These are phyloP conservation scores for Typhlichthys subterraneus DNA, from an alignment of 2,797 vertebrate species.

Conservation along the genomic window DNA sequence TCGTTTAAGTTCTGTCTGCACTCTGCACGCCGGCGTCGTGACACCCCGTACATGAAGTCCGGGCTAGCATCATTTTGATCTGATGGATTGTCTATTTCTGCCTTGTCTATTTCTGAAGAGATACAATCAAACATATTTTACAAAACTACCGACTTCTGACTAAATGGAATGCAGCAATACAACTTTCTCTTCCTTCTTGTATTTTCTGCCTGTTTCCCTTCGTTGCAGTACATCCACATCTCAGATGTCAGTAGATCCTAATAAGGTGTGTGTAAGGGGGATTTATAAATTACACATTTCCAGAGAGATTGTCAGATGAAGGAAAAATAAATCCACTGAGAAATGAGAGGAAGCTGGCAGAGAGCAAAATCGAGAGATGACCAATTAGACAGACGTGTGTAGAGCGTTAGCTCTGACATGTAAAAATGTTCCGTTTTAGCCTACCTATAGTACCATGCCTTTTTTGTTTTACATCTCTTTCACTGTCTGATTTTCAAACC, in stretches of 20 bases:
- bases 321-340: slow-evolving; percentile 39
- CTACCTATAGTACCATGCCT: neutral
- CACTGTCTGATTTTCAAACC: slow-evolving; percentile 9
- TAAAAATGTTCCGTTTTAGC: slow-evolving; percentile 37
- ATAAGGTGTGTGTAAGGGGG: slow-evolving; percentile 45
- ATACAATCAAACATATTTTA: too few relatives aligned
- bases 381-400: slow-evolving; percentile 45
- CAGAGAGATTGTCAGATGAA: slow-evolving; percentile 43
- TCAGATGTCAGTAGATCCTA: slow-evolving; percentile 22
- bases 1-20: too few relatives aligned
- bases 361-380: slow-evolving; percentile 23
- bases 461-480: slow-evolving; percentile 7
- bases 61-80: too few relatives aligned
- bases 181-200: slow-evolving; percentile 13
- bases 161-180: too few relatives aligned
- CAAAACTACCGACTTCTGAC: too few relatives aligned
- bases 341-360: slow-evolving; percentile 21
- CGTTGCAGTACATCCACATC: slow-evolving; percentile 40
- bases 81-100: too few relatives aligned
- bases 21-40: too few relatives aligned
- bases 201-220: slow-evolving; percentile 24
- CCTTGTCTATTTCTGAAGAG: too few relatives aligned
- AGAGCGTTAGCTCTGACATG: slow-evolving; percentile 31
- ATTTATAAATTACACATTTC: slow-evolving; percentile 50
- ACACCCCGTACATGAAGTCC: too few relatives aligned